A percentile compares a stretch with the other conserved stretches of the same genome.
Evolutionary conservation across 2,113 vertebrate genomes (phyloP).

Genomic region (Colistium nudipinnis): DNA sequence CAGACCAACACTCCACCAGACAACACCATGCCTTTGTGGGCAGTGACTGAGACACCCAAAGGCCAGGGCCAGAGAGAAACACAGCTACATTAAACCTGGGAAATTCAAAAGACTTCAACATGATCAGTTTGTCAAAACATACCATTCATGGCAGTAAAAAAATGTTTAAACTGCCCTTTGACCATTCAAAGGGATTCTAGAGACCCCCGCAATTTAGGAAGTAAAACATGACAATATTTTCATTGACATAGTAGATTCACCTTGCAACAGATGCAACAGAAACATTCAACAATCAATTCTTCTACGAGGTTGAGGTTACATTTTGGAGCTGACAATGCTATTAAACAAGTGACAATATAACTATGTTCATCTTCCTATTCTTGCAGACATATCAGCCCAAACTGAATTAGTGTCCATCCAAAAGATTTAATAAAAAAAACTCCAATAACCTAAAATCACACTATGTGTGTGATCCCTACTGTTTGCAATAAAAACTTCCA

Average conservation of each 20-base stretch:
- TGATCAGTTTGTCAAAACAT: constrained; percentile 92
- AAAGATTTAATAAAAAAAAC: constrained; percentile 61
- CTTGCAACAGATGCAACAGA: constrained; percentile 92
- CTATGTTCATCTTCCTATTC: constrained; percentile 70
- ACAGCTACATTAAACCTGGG: constrained; percentile 92
- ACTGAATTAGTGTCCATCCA: constrained; percentile 72
- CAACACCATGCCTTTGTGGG: constrained; percentile 93
- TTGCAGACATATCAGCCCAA: constrained; percentile 73
- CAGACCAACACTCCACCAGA: constrained; percentile 92
- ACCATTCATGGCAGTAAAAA: constrained; percentile 86
- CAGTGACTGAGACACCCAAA: constrained; percentile 91
- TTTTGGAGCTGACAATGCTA: constrained; percentile 76
- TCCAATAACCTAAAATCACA: constrained; percentile 65
- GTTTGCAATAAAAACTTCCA: constrained; percentile 61
- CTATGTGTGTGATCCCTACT: constrained; percentile 48
- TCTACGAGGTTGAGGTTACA: constrained; percentile 75
- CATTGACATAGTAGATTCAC: constrained; percentile 89
- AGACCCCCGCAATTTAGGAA: constrained; percentile 84
- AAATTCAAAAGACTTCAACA: constrained; percentile 89
- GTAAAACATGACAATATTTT: constrained; percentile 88
- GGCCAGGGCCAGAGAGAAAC: constrained; percentile 92
- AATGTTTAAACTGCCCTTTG: constrained; percentile 89
- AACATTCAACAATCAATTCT: constrained; percentile 74
- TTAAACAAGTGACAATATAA: constrained; percentile 69
- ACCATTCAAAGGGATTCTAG: constrained; percentile 85